phyloP scores from a whole-genome alignment of 2,113 vertebrate species.

The Halcyon malimbica region DNA sequence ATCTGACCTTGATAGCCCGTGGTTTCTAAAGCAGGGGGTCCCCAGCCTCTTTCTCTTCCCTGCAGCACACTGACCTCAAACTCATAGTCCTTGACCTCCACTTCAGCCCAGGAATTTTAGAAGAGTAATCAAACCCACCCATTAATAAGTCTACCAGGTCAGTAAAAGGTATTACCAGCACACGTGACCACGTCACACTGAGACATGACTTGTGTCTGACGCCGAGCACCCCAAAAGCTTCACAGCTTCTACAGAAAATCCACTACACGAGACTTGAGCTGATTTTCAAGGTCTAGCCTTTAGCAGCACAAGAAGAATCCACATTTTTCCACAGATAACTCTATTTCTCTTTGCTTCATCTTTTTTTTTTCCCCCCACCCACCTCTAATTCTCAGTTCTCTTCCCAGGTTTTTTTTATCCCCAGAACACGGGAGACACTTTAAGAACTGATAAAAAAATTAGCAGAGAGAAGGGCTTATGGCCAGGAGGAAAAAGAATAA shows the following conservation, averaged over 20 bases:
- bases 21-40: not conserved
- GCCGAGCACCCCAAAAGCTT: not conserved
- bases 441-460: not conserved
- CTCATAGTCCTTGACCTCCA: not conserved
- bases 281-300: not conserved
- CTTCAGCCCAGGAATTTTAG: not conserved
- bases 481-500: not conserved
- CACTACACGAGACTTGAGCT: rapidly evolving
- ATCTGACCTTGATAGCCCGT: rapidly evolving
- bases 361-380: not conserved
- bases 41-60: not conserved
- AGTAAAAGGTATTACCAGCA: not conserved
- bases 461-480: not conserved
- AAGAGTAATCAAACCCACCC: not conserved
- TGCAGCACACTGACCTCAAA: not conserved
- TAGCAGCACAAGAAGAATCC: not conserved
- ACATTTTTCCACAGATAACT: not conserved
- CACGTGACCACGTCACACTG: not conserved
- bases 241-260: not conserved
- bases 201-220: not conserved
- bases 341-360: not conserved
- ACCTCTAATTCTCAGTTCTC: not conserved
- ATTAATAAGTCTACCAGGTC: not conserved
- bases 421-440: not conserved
- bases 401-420: not conserved